Percentiles rank a stretch among this genome's conserved stretches.
These are phyloP conservation scores for Pogonocichla stellata DNA, from an alignment of 2,113 vertebrate species.

Conservation along the genomic window DNA sequence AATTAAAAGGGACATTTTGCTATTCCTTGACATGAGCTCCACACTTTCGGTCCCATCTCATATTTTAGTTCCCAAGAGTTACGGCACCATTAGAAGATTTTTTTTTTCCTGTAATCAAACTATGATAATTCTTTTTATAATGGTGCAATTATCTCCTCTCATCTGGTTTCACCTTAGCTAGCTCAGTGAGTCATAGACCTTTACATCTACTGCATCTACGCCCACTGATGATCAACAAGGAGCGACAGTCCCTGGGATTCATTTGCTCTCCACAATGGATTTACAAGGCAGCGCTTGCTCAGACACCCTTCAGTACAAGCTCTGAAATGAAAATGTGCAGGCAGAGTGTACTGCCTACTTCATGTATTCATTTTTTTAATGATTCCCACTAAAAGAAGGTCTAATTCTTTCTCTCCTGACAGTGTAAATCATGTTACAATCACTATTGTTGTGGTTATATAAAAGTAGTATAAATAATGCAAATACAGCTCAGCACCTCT, in stretches of 20 bases:
- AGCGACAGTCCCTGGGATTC: not conserved
- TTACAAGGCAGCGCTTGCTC: not conserved
- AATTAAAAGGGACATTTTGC: not conserved
- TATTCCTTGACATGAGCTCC: not conserved
- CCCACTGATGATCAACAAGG: constrained; percentile 49
- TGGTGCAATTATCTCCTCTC: constrained; percentile 54
- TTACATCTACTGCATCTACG: constrained; percentile 41
- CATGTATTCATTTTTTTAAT: not conserved
- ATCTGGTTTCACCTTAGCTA: constrained; percentile 52
- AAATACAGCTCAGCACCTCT: not conserved
- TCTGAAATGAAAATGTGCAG: not conserved
- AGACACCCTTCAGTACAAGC: not conserved
- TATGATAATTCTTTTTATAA: constrained; percentile 50
- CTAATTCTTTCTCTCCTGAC: not conserved
- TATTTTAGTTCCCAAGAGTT: constrained; percentile 18
- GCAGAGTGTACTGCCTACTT: not conserved
- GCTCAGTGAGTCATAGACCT: constrained; percentile 55
- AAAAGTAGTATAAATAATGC: not conserved
- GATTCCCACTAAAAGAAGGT: not conserved
- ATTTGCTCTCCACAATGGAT: not conserved
- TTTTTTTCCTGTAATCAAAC: constrained; percentile 18
- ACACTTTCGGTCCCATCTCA: not conserved
- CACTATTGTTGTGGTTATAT: not conserved
- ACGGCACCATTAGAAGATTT: not conserved
- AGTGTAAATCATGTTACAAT: not conserved